A percentile compares a stretch with the other conserved stretches of the same genome.
phyloP scores from a whole-genome alignment of 2,888 invertebrate species.

The Agriotes lineatus region DNA sequence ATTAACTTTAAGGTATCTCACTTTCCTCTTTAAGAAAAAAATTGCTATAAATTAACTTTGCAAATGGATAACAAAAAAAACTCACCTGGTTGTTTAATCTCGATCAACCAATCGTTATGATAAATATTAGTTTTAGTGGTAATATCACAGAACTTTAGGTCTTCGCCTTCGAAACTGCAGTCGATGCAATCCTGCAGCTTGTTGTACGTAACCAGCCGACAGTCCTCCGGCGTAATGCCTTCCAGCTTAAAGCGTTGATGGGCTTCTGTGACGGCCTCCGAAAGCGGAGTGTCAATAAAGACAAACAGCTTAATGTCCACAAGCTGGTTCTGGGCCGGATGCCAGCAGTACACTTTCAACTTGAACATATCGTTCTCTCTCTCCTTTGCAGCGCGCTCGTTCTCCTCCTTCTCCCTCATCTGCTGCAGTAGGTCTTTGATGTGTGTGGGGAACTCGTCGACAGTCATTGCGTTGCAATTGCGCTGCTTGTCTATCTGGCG shows the following conservation, averaged over 20 bases:
- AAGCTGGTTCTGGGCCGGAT: conserved; percentile 70
- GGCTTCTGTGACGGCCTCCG: conserved; percentile 72
- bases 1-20: too few species aligned
- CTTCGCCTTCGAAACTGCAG: conserved; percentile 75
- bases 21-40: too few species aligned
- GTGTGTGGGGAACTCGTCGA: conserved; percentile 81
- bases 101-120: conserved; percentile 74
- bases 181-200: conserved; percentile 74
- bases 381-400: conserved; percentile 71
- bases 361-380: conserved; percentile 74
- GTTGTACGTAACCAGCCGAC: conserved; percentile 80
- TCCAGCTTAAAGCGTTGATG: conserved; percentile 73
- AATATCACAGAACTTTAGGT: conserved; percentile 66
- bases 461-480: conserved; percentile 74
- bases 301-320: conserved; percentile 71
- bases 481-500: conserved; percentile 77
- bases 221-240: conserved; percentile 73
- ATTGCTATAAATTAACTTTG: too few species aligned
- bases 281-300: conserved; percentile 72
- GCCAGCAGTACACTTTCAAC: conserved; percentile 74
- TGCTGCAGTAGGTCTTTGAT: conserved; percentile 74
- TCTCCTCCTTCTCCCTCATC: conserved; percentile 76
- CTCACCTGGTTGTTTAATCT: conserved; percentile 72
- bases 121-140: conserved; percentile 66
- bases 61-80: conserved; percentile 13